Base-by-base conservation (phyloP, 2,888 invertebrate genomes). In the Hydropsyche betteni region DNA sequence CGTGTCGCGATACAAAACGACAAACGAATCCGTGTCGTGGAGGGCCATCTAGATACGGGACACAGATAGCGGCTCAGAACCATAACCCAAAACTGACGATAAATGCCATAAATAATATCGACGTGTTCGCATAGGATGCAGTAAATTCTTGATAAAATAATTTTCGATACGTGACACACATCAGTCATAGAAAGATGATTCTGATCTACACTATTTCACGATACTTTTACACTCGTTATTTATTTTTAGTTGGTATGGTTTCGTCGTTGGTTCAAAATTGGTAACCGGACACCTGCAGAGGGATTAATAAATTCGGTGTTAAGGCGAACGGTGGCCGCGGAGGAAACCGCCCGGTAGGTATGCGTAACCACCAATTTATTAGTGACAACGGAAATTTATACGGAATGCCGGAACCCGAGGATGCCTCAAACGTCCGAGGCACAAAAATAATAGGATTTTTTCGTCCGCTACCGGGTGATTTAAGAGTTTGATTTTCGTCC, bases 241-340 rank as follows among this genome's bases (percentile, higher is more conserved):
- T 51, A 55, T 55, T 14, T 55, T 5, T 14, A 55, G 64, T 64
- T 64, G 34, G 2, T 10, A 34, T 36, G 64, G 36, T 64, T 64
- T 64, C 34, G 64, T 44, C 36, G 64, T 8, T 64, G 24, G 64
- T 64, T 34, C 64, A 12, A 14, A 55, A 70, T 33, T n/a, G 44
- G 76, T 74, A 76, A 76, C 70, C 74, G 24, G 70, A 76, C 76
- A 76, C 76, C 76, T 76, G 76, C 76, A 36, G 74, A 53, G 71
- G 61, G 70, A 70, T 72, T 72, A 75, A 75, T 75, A 75, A 75
- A 75, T 75, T 75, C 68, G 68, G 68, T 38, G 44, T 44, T 44
- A 44, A 72, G 72, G 72, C 72, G 55, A 72, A 72, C 55, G 58
- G 50, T 55, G 38, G 34, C 69, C 44, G 51, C 69, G n/a, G 34